Evolutionary conservation across 2,797 vertebrate species (phyloP).

Genomic region (Syngnathus acus): DNA sequence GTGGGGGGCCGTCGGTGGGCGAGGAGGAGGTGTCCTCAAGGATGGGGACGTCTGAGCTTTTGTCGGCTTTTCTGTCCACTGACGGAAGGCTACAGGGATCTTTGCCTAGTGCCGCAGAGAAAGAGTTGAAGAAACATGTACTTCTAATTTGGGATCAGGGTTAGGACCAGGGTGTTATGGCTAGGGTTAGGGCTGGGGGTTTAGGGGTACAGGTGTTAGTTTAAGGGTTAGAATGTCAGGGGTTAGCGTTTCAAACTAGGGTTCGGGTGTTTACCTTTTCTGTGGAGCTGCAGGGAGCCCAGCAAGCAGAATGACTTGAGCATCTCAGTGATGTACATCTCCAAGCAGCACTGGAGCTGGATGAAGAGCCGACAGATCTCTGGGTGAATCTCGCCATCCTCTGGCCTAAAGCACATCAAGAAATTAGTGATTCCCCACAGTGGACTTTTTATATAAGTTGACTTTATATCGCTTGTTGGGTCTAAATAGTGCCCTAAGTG

Average conservation of each 20-base stretch:
- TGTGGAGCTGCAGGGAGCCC: constrained; percentile 92
- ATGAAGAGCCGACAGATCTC: constrained; percentile 97
- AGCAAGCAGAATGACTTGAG: constrained; percentile 94
- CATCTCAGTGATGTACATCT: constrained; percentile 99
- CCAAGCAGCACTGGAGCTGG: constrained; percentile 95
- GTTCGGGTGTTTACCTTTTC: constrained; percentile 76
- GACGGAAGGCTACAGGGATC: constrained; percentile 60
- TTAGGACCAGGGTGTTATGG: no score
- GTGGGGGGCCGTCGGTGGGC: constrained; percentile 79
- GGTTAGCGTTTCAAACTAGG: no score
- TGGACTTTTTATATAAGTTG: background rate
- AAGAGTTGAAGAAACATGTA: no score
- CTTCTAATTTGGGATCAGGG: no score
- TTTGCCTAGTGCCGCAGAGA: constrained; percentile 67
- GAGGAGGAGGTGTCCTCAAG: constrained; percentile 85
- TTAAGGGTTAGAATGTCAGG: no score
- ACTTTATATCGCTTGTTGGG: background rate
- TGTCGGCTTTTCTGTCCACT: constrained; percentile 81
- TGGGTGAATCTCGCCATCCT: constrained; percentile 96
- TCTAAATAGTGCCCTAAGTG: background rate
- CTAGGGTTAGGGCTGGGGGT: no score
- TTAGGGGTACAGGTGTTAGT: no score
- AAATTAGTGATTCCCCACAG: background rate
- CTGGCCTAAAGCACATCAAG: constrained; percentile 71
- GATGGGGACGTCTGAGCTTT: constrained; percentile 84